phyloP scores from a whole-genome alignment of 1,140 invertebrate species.

The Drosophila oshimai region DNA sequence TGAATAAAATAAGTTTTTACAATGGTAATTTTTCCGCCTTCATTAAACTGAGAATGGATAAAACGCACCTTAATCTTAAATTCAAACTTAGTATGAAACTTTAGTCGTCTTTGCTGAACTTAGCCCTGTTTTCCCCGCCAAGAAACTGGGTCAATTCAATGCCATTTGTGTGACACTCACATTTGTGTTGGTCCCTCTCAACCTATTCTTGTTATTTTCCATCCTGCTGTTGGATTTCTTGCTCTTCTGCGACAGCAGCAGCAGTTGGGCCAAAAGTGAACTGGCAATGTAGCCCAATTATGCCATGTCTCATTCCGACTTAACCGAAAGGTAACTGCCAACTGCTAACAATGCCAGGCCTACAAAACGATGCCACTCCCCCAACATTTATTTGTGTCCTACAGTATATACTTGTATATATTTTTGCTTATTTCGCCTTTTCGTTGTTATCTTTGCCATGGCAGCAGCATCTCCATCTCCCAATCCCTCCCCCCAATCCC shows the following conservation, averaged over 20 bases:
- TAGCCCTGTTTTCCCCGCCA: not conserved
- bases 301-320: conserved; percentile 30
- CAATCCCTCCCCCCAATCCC: not conserved
- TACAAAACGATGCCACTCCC: conserved; percentile 54
- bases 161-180: conserved; percentile 65
- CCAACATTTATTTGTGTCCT: conserved; percentile 12
- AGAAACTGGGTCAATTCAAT: conserved; percentile 73
- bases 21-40: too few species aligned
- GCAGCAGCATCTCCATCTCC: conserved; percentile 24
- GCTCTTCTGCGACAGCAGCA: conserved; percentile 46
- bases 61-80: too few species aligned
- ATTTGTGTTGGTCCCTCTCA: conserved; percentile 34
- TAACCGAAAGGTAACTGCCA: conserved; percentile 66
- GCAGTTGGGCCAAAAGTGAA: conserved; percentile 67
- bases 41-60: too few species aligned
- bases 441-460: conserved; percentile 63
- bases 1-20: too few species aligned
- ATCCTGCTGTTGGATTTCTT: not conserved
- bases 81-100: too few species aligned
- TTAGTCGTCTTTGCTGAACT: conserved; percentile 13
- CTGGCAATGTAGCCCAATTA: conserved; percentile 78
- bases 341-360: conserved; percentile 73
- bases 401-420: conserved; percentile 21
- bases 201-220: conserved; percentile 6
- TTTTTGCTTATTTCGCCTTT: conserved; percentile 67